Evolutionary conservation across 2,797 vertebrate species (phyloP).

Genomic region (Sebastes miniatus): DNA sequence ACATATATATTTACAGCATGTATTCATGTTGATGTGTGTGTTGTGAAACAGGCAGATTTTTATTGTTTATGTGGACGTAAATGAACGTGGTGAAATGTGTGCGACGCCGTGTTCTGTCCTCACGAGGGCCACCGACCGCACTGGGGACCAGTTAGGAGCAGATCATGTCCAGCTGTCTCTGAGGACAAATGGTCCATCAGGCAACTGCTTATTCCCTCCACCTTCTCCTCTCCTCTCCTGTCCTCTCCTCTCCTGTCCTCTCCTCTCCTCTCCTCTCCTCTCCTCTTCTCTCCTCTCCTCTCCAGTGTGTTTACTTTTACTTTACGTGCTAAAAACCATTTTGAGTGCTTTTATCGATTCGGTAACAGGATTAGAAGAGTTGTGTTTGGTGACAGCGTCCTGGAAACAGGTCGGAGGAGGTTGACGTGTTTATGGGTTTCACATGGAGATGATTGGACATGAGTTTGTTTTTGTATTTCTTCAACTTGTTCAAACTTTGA

Average conservation of each 20-base stretch:
- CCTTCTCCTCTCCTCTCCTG: neutral
- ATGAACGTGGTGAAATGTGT: neutral
- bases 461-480: conserved; percentile 37
- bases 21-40: neutral
- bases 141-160: conserved; percentile 71
- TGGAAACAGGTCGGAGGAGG: conserved; percentile 12
- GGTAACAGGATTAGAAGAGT: neutral
- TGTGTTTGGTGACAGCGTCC: conserved; percentile 29
- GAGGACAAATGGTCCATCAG: conserved; percentile 79
- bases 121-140: conserved; percentile 59
- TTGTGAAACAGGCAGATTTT: neutral
- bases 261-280: too few species aligned
- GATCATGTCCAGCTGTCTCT: conserved; percentile 77
- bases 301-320: too few species aligned
- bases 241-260: neutral
- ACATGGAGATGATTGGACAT: conserved; percentile 18
- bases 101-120: conserved; percentile 21
- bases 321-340: conserved; percentile 32
- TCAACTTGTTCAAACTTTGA: conserved; percentile 11
- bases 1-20: neutral
- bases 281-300: neutral
- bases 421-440: conserved; percentile 40
- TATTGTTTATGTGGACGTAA: neutral
- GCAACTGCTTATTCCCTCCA: conserved; percentile 72
- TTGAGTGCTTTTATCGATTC: conserved; percentile 17